phyloP scores from a whole-genome alignment of 2,113 vertebrate genomes.

The Psephotus haematonotus region DNA sequence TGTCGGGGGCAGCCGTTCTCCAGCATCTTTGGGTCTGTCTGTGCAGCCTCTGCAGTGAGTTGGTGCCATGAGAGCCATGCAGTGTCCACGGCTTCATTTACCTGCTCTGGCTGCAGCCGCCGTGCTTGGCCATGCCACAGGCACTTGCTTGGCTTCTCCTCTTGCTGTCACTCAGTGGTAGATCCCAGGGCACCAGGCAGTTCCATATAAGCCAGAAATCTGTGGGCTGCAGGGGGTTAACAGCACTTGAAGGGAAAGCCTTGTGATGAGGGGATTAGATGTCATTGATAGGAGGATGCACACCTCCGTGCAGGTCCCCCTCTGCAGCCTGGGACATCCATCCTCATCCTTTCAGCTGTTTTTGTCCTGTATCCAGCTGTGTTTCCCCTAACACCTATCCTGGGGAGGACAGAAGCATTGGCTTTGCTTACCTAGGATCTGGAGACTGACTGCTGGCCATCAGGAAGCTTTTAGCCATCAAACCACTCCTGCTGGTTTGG shows the following conservation, averaged over 20 bases:
- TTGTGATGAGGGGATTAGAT: not conserved
- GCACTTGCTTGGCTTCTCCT: not conserved
- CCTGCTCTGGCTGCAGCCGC: not conserved
- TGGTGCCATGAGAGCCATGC: not conserved
- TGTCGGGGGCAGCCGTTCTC: not conserved
- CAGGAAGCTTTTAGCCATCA: not conserved
- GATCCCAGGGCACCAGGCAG: not conserved
- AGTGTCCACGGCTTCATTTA: not conserved
- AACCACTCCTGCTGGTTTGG: not conserved
- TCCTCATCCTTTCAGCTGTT: not conserved
- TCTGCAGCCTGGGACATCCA: not conserved
- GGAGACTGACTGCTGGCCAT: not conserved
- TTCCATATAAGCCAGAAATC: not conserved
- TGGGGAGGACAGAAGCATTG: not conserved
- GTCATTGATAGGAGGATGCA: not conserved
- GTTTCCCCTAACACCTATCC: not conserved
- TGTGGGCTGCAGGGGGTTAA: not conserved
- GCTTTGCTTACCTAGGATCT: not conserved
- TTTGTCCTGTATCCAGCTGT: accelerated
- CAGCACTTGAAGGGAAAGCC: not conserved
- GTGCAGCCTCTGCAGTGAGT: not conserved
- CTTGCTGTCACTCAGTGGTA: accelerated
- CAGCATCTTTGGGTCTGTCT: not conserved
- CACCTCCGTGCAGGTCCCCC: not conserved
- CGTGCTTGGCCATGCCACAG: accelerated